Evolutionary conservation across 2,797 vertebrate genomes (phyloP), one percentile per base, ranked within the genome.

Genomic region (Chelon labrosus): DNA sequence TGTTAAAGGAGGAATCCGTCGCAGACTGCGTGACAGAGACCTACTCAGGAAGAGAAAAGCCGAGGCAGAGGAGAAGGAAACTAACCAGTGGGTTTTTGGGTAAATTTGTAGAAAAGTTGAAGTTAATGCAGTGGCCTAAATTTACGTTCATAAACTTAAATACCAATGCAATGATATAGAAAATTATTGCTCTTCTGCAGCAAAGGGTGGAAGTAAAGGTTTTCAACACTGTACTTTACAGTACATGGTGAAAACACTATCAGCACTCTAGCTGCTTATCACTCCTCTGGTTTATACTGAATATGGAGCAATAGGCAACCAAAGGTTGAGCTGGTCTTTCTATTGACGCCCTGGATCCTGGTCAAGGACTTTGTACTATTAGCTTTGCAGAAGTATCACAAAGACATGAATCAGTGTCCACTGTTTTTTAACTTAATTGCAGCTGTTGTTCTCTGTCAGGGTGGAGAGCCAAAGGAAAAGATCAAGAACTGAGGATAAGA

Each of bases 31-130:
- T 82, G 96, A 98, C 89, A 95, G 98, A 81, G 94, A 96, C 42
- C 84, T 96, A 65, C 95, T 99, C 73, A 95, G 88, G 75, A 98
- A 97, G 88, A 97, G 95, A 86, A 98, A 92, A 88, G 96, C 94
- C 0, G 96, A 98, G 92, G 95, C 93, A 1, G 91, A 95, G 46
- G 94, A 96, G 73, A 97, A 96, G 90, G 93, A 96, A 22, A 95
- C 91, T 60, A 77, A 91, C 77, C 95, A 96, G 87, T 97, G 96
- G 96, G 86, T 96, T 89, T 87, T 92, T 60, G 95, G 96, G 97
- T 99, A 98, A 93, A 93, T 90, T 75, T 87, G 54, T 79, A 46
- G n/a, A 77, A 57, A 62, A 73, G 73, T 64, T 51, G 54, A 52
- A 51, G 51, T 77, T 54, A 55, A 38, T 19, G n/a, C 41, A 62